Evolutionary conservation across 2,113 vertebrate genomes (phyloP), one percentile per base, ranked within the genome.

Genomic region (Vidua chalybeata): DNA sequence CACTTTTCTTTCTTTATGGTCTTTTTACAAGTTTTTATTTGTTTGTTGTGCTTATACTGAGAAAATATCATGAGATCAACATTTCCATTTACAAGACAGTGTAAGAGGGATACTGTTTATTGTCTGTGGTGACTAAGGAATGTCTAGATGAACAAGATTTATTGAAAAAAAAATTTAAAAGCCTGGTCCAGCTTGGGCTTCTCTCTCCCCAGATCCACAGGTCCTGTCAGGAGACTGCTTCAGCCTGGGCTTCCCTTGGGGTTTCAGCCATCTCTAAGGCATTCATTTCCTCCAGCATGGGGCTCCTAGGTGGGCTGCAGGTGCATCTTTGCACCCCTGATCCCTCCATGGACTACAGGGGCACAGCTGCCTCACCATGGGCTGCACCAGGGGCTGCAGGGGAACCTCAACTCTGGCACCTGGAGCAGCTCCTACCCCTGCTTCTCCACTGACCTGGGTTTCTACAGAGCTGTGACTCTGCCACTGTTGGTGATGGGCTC

Each of bases 101-200:
- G 9, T 41, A 49, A 67, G 19, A 72, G 12, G 2, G 13, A 6
- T 13, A 39, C 7, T 12, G 13, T 48, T 63, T 72, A 17, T 48
- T 63, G 45, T 49, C 54, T 76, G 9, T 48, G 10, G 9, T 31
- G 18, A 15, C 27, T 61, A 35, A 79, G 6, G 7, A 61, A 83
- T 30, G 14, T 11, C 33, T 79, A 52, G 12, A 33, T 37, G 0
- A 55, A 64, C 31, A 89, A 55, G 5, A 41, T 35, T 26, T 55
- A 46, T 28, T 39, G 0, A 62, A 73, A 92, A 73, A 92, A 48
- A 19, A 16, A 9, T 5, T 30, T 26, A 7, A 54, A 58, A 61
- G 3, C 19, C 19, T 54, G 28, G 14, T 39, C 15, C 33, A 17
- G 2, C 1, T 2, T 21, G 23, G 16, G 4, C 5, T 82, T 3